phyloP scores from a whole-genome alignment of 2,888 invertebrate species.

The Buathra laborator region DNA sequence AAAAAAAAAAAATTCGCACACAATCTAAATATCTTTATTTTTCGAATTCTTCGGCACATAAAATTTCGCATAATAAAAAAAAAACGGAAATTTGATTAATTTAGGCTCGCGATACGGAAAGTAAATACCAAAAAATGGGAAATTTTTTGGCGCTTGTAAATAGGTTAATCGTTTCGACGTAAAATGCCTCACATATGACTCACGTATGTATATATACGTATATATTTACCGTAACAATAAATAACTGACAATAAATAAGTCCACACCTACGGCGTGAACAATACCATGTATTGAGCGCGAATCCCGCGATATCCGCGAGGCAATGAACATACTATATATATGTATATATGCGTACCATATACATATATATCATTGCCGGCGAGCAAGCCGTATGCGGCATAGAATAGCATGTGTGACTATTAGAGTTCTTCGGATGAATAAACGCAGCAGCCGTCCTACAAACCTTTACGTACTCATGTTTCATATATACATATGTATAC shows the following conservation, averaged over 20 bases:
- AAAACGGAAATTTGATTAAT: too few relatives aligned
- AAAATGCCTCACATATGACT: neutral
- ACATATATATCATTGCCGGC: conserved; percentile 16
- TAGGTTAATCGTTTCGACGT: neutral
- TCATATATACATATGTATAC: neutral
- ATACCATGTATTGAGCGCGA: conserved; percentile 58
- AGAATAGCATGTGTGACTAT: conserved; percentile 21
- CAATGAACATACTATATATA: conserved; percentile 8
- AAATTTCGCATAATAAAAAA: too few relatives aligned
- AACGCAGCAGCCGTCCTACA: conserved; percentile 7
- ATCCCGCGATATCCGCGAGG: conserved; percentile 36
- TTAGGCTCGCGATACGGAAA: too few relatives aligned
- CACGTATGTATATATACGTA: neutral
- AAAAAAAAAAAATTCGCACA: neutral
- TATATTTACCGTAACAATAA: neutral
- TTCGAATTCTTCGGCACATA: too few relatives aligned
- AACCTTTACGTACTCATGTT: neutral
- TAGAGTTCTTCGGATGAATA: conserved; percentile 9
- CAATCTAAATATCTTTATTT: too few relatives aligned
- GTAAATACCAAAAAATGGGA: too few relatives aligned
- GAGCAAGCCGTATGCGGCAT: neutral
- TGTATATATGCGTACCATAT: conserved; percentile 1
- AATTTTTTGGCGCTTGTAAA: neutral
- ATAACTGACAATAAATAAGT: conserved; percentile 18
- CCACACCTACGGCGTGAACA: conserved; percentile 51